Percentiles rank a stretch among this genome's conserved stretches.
phyloP scores from a whole-genome alignment of 2,113 vertebrate species.

The Myanophis thanlyinensis region DNA sequence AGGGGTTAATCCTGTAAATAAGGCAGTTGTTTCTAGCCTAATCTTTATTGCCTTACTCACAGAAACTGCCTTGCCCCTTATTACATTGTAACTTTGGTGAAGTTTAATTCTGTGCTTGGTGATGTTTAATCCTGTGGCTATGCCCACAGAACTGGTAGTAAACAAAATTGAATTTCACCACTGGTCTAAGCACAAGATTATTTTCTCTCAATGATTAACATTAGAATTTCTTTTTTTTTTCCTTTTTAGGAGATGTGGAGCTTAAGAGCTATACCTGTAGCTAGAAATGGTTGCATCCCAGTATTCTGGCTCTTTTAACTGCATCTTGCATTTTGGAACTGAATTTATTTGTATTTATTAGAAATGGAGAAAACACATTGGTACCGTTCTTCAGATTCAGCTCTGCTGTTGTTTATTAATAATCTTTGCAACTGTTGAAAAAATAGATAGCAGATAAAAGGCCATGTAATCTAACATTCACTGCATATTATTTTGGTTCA shows the following conservation, averaged over 20 bases:
- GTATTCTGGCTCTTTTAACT: slow-evolving; percentile 28
- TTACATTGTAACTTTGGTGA: too few species aligned
- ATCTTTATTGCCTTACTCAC: too few species aligned
- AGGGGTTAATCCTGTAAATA: too few species aligned
- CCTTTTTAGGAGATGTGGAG: slow-evolving; percentile 1
- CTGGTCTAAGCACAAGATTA: slow-evolving; percentile 15
- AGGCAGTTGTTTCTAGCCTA: too few species aligned
- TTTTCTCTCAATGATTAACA: slow-evolving; percentile 23
- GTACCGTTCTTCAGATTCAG: background rate
- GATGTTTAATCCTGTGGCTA: too few species aligned
- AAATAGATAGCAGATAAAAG: background rate
- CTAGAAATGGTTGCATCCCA: slow-evolving; percentile 49
- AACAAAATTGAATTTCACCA: too few species aligned
- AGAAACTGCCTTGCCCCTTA: too few species aligned
- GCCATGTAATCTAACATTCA: background rate
- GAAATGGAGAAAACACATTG: slow-evolving; percentile 15
- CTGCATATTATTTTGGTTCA: background rate
- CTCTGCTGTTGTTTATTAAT: background rate
- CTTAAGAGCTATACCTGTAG: slow-evolving; percentile 48
- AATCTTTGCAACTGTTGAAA: background rate
- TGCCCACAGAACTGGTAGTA: too few species aligned
- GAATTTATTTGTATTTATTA: slow-evolving; percentile 30
- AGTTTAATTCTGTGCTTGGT: too few species aligned
- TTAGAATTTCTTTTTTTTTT: background rate
- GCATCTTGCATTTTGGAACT: slow-evolving; percentile 5